These are phyloP conservation scores for Carlito syrichta DNA, from an alignment of 2,113 vertebrate species.

Conservation along the genomic window DNA sequence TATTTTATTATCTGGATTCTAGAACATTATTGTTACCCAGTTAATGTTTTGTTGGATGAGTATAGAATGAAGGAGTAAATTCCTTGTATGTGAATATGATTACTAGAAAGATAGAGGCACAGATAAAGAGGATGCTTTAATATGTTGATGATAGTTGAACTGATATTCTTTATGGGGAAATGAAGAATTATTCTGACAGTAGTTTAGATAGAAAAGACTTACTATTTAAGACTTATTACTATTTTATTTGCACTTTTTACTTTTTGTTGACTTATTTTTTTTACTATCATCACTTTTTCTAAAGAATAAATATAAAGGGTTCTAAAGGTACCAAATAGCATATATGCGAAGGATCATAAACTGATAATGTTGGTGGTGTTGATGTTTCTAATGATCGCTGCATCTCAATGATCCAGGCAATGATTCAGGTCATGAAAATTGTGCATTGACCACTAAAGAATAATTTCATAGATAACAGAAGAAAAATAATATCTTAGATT, in stretches of 20 bases:
- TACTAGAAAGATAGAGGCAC: not conserved
- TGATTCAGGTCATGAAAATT: not conserved
- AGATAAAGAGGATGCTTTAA: not conserved
- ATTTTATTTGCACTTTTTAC: not conserved
- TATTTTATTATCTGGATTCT: not conserved
- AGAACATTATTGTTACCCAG: not conserved
- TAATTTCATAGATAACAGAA: not conserved
- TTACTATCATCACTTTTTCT: not conserved
- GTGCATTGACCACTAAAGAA: not conserved
- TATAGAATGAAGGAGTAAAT: not conserved
- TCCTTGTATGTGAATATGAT: not conserved
- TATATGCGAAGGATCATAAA: not conserved
- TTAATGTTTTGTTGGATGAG: not conserved
- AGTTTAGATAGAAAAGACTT: not conserved
- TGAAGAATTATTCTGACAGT: not conserved
- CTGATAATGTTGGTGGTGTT: not conserved
- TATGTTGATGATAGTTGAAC: not conserved
- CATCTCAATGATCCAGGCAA: not conserved
- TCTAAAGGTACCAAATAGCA: not conserved
- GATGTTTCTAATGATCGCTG: not conserved
- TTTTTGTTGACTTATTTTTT: not conserved
- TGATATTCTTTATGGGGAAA: not conserved
- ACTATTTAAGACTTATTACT: not conserved
- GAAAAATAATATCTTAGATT: not conserved
- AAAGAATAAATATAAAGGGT: not conserved